Evolutionary conservation across 1,140 invertebrate species (phyloP).

Genomic region (Episyrphus balteatus): DNA sequence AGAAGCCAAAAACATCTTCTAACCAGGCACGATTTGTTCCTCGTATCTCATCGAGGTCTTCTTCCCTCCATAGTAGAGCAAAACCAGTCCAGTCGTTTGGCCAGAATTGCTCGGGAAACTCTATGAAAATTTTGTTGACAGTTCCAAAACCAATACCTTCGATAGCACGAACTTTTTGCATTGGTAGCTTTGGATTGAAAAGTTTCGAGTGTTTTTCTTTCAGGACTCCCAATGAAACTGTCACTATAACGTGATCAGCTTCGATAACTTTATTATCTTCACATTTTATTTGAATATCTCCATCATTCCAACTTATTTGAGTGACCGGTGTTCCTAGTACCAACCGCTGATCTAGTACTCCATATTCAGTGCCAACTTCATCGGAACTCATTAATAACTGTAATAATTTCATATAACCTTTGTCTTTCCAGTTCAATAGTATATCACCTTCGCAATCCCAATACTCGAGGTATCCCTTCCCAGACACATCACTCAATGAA

Average conservation of each 20-base stretch:
- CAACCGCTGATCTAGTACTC: slow-evolving; percentile 33
- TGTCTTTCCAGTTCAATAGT: slow-evolving; percentile 50
- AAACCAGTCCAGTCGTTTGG: slow-evolving; percentile 40
- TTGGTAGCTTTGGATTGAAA: slow-evolving; percentile 50
- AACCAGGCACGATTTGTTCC: slow-evolving; percentile 45
- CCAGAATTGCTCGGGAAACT: slow-evolving; percentile 60
- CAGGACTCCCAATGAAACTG: slow-evolving; percentile 56
- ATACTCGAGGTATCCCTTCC: slow-evolving; percentile 42
- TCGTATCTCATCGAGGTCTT: slow-evolving; percentile 44
- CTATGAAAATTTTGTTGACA: slow-evolving; percentile 66
- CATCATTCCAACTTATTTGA: slow-evolving; percentile 39
- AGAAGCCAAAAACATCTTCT: slow-evolving; percentile 53
- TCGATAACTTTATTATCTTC: slow-evolving; percentile 46
- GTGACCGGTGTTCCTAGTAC: slow-evolving; percentile 39
- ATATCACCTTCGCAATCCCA: slow-evolving; percentile 49
- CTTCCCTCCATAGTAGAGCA: slow-evolving; percentile 43
- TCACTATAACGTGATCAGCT: slow-evolving; percentile 56
- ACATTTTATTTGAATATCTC: slow-evolving; percentile 40
- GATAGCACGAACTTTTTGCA: slow-evolving; percentile 49
- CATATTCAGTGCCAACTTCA: slow-evolving; percentile 27
- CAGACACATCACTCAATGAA: slow-evolving; percentile 48
- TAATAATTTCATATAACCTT: slow-evolving; percentile 48
- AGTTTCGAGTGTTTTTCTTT: slow-evolving; percentile 46
- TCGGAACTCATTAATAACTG: slow-evolving; percentile 46
- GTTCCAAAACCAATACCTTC: slow-evolving; percentile 56